These are phyloP conservation scores for Phalacrocorax carbo DNA, from an alignment of 2,113 vertebrate genomes.

Conservation along the genomic window DNA sequence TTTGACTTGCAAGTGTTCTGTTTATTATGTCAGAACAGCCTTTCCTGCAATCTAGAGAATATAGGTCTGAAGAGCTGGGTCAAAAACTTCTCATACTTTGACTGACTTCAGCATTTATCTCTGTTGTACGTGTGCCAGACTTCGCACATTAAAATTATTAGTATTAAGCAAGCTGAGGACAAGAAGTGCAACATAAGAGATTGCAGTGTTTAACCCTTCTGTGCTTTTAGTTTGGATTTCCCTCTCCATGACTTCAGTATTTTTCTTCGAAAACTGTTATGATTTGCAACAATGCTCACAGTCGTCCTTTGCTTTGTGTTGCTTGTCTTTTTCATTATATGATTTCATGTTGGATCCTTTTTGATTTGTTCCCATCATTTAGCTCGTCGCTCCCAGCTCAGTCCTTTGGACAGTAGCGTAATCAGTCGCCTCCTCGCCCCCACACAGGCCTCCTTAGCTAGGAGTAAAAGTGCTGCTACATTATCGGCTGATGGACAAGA, in stretches of 20 bases:
- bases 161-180: background rate
- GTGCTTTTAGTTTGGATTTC: background rate
- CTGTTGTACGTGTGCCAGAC: background rate
- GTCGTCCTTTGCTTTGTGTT: slow-evolving; percentile 34
- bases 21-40: background rate
- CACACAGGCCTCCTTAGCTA: slow-evolving; percentile 91
- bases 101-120: background rate
- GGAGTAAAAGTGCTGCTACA: slow-evolving; percentile 89
- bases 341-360: slow-evolving; percentile 66
- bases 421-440: slow-evolving; percentile 89
- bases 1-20: background rate
- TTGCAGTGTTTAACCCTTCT: background rate
- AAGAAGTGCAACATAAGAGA: background rate
- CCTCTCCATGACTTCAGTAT: background rate
- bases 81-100: background rate
- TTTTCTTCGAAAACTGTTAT: background rate
- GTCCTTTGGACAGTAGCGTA: slow-evolving; percentile 83
- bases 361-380: slow-evolving; percentile 73
- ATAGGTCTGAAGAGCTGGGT: background rate
- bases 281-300: background rate
- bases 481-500: slow-evolving; percentile 85
- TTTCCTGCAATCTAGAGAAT: background rate
- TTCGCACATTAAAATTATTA: background rate
- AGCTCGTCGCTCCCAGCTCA: slow-evolving; percentile 81
- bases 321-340: slow-evolving; percentile 41